Base-by-base conservation (phyloP, 2,888 invertebrate genomes). In the Chironomus riparius region DNA sequence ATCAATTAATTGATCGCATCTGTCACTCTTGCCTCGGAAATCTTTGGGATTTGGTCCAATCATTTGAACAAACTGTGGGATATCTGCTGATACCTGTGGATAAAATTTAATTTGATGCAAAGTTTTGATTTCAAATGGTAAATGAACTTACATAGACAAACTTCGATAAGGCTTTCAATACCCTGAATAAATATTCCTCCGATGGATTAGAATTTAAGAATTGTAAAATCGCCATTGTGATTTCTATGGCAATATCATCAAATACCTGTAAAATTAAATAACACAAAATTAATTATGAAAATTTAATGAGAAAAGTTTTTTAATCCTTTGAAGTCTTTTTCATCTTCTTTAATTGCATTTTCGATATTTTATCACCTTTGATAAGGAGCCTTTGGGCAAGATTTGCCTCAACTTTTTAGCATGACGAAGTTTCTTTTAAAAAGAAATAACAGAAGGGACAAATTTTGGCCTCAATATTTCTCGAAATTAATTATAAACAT, bases 221-320 rank as follows among this genome's bases (percentile, higher is more conserved):
- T 86, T 96, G 95, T 78, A 96, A 88, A 80, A 95, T 86, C 73
- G 95, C 95, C 93, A 96, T 94, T 68, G 93, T 90, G 82, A 96
- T 85, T 85, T 96, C 96, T 77, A 95, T 93, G 77, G 95, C 94
- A 76, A 95, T 91, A 84, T 96, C 96, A 84, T 96, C 96, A 85
- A 96, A 96, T 77, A 95, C 94, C 95, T 95, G 83, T 38, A 77
- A 81, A 82, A 78, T 15, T 56, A 56, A 77, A 61, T 77, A 76
- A 75, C 70, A 47, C 18, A 10, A 22, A 12, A 70, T 68, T 47
- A 22, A 47, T 68, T 15, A 38, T 2, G 2, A 38, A 38, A 10
- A 38, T 38, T 38, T 38, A 38, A 38, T 38, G 38, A 68, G 12
- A 18, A 48, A 74, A 56, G 6, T 61, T 69, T 4, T 22, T 38